Evolutionary conservation across 1,140 invertebrate genomes (phyloP), one percentile per base, ranked within the genome.

Genomic region (Pantala flavescens): DNA sequence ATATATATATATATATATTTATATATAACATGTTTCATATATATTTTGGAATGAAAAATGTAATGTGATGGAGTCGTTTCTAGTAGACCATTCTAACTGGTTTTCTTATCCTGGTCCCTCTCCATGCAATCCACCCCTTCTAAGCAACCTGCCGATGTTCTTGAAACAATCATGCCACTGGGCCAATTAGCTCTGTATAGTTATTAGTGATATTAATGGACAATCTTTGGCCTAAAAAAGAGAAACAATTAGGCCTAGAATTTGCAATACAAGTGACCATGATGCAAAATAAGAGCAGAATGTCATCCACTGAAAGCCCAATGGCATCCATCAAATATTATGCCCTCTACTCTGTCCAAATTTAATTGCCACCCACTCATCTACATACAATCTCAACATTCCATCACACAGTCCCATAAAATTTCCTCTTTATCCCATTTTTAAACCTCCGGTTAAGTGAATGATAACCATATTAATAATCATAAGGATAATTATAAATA

Each of bases 401-500:
- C 49, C 49, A 63, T 63, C 49, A 63, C 49, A 63, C 49, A 19
- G 49, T 63, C 49, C 49, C 49, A 63, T 63, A 63, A 63, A 63
- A 63, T 63, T 63, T 63, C 49, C 49, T 63, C 49, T 63, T 63
- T 63, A 63, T 63, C 49, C 49, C 49, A 16, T 63, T 63, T 63
- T 63, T 63, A 63, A 63, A 63, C 49, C 49, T 63, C 49, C 49
- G n/a, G 49, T 63, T 63, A 63, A 63, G 49, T 63, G 49, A 63
- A 63, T 63, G 12, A 63, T 63, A 63, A 63, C 49, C 49, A 63
- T 63, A 63, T 63, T 63, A 63, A 63, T 63, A 63, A 63, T 63
- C 49, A 63, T 63, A 63, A 63, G 49, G 49, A 63, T 63, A 63
- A 63, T 63, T 63, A 63, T 63, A 63, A 63, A 63, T 63, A 63